Evolutionary conservation across 2,113 vertebrate genomes (phyloP), one percentile per base, ranked within the genome.

Genomic region (Corydoras maculifer): DNA sequence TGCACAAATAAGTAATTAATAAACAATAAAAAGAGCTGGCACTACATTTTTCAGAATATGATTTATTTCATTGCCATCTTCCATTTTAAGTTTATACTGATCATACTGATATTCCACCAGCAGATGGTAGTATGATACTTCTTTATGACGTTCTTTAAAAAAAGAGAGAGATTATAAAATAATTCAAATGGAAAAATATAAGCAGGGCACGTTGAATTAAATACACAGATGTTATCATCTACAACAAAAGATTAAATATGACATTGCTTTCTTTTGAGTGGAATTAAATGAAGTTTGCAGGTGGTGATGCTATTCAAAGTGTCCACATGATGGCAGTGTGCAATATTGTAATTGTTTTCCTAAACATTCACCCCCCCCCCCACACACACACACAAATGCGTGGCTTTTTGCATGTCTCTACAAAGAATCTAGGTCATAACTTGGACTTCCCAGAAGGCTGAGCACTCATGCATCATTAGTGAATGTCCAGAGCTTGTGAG

Each of bases 71-170:
- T 3, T 1, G 2, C 6, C 13, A 4, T 8, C 6, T 57, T n/a
- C n/a, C n/a, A 7, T 14, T 57, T 57, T 57, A 7, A n/a, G 13
- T 53, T 12, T 14, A 57, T 57, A 43, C 49, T 43, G 54, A 43
- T 68, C 67, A 9, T 49, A 62, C 57, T 32, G 13, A 51, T 32
- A 53, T 53, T 50, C 9, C 35, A 30, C 64, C 89, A 85, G 77
- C 63, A 87, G 89, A 84, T 82, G 85, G 58, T 83, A 82, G 35
- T 79, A 73, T 57, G 70, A 66, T 69, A 76, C 61, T 69, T 77
- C 11, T 73, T 82, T 77, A 15, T 43, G 35, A 43, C 35, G 4
- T 43, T 43, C 35, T 43, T 43, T 43, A 8, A 43, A 43, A 43
- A 43, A 43, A 43, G 7, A 43, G 7, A 43, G 35, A 4, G 4